Evolutionary conservation across 2,797 vertebrate genomes (phyloP), one percentile per base, ranked within the genome.

Genomic region (Mastacembelus armatus): DNA sequence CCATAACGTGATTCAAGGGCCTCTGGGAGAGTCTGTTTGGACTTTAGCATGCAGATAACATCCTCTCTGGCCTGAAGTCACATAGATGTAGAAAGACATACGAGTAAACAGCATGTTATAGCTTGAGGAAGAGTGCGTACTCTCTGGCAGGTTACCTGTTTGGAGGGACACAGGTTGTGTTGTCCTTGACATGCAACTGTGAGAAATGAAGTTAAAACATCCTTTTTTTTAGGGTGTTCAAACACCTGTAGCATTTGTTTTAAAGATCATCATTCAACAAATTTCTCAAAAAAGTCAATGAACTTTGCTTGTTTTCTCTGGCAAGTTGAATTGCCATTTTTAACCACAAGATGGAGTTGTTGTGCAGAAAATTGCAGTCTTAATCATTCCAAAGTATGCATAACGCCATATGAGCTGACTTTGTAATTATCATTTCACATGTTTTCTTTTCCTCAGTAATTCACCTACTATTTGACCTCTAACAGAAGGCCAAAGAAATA

Each of bases 11-110:
- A 95, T 86, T 96, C 95, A 39, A 96, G 89, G 62, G 87, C 90
- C 86, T 95, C 94, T 8, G 96, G 93, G 45, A 88, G 91, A 21
- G 93, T 92, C 85, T 94, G 94, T 68, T 95, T 94, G 32, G 95
- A 96, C 90, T 94, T 97, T 72, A 99, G 83, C 92, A 97, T 94
- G 74, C 92, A 92, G 88, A 99, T 98, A 67, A 99, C 95, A 86
- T 99, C 96, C 80, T 99, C 97, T 72, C 95, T 92, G 63, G 97
- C 98, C 98, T 99, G 91, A 64, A 85, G 76, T 42, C 19, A 80
- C 52, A 77, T 0, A 62, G 5, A 79, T 6, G 70, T 22, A 52
- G n/a, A 33, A 26, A 35, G 10, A 52, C 7, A 6, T 5, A 61
- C 16, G 58, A 39, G 48, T 21, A 8, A 43, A 32, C 14, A 33